Conservation (phyloP, 1,140 invertebrate species). For the Bombus breviceps region DNA sequence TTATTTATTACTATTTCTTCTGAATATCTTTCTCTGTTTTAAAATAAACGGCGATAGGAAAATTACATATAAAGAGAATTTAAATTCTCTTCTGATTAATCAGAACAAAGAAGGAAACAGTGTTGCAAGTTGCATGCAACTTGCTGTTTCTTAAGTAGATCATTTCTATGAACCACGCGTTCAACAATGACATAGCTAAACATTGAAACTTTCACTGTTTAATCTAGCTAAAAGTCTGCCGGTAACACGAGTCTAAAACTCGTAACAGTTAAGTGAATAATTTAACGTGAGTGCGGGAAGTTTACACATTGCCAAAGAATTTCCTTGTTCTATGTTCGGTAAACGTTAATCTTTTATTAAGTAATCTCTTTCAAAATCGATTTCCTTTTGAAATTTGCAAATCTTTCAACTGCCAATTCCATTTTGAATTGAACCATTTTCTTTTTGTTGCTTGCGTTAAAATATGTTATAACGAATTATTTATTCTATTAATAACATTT, state of each 20-base stretch:
- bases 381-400: neutral
- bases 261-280: constrained; percentile 11
- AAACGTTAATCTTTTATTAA: neutral
- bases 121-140: neutral
- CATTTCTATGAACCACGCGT: constrained; percentile 23
- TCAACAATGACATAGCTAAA: constrained; percentile 20
- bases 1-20: neutral
- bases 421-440: no score
- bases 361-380: neutral
- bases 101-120: no score
- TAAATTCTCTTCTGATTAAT: no score
- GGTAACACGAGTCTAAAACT: constrained; percentile 5
- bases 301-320: neutral
- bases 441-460: no score
- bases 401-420: no score
- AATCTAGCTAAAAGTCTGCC: constrained; percentile 20
- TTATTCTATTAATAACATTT: no score
- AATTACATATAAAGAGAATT: neutral
- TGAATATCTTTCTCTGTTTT: neutral
- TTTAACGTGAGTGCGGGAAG: constrained; percentile 1
- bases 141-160: constrained; percentile 5
- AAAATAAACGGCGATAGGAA: neutral
- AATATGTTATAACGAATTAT: no score
- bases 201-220: constrained; percentile 20
- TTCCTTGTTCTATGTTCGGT: neutral